Percentiles rank a stretch among this genome's conserved stretches.
Conservation (phyloP, 2,113 vertebrate genomes). For the Ahaetulla prasina region DNA sequence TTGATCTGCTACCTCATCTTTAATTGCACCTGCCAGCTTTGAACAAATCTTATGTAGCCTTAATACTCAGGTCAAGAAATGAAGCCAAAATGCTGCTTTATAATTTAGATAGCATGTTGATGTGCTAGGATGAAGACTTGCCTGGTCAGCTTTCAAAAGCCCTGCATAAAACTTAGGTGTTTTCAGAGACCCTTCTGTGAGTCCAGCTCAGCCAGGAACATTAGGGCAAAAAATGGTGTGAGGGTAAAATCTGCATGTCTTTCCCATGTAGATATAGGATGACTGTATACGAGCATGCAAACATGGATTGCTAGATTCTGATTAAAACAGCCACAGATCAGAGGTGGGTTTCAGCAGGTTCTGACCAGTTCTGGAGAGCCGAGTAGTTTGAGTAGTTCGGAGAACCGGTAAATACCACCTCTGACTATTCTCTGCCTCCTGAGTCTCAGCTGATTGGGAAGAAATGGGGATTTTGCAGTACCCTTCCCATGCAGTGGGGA, state of each 20-base stretch:
- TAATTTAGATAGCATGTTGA: not conserved
- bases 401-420: too few relatives aligned
- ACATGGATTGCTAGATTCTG: not conserved
- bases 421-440: too few relatives aligned
- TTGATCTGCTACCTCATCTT: not conserved
- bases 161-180: not conserved
- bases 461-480: too few relatives aligned
- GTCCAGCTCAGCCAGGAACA: not conserved
- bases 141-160: not conserved
- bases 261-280: not conserved
- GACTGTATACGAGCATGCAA: too few relatives aligned
- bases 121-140: not conserved
- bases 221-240: not conserved
- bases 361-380: too few relatives aligned
- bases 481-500: too few relatives aligned
- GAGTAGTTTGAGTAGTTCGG: too few relatives aligned
- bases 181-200: not conserved
- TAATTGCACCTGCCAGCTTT: not conserved
- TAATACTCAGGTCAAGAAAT: not conserved
- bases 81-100: not conserved
- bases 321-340: not conserved
- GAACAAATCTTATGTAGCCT: not conserved
- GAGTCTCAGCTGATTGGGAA: too few relatives aligned
- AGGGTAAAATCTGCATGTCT: not conserved
- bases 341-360: too few relatives aligned